Base-by-base conservation (phyloP, 2,797 vertebrate genomes). In the Chelon auratus region DNA sequence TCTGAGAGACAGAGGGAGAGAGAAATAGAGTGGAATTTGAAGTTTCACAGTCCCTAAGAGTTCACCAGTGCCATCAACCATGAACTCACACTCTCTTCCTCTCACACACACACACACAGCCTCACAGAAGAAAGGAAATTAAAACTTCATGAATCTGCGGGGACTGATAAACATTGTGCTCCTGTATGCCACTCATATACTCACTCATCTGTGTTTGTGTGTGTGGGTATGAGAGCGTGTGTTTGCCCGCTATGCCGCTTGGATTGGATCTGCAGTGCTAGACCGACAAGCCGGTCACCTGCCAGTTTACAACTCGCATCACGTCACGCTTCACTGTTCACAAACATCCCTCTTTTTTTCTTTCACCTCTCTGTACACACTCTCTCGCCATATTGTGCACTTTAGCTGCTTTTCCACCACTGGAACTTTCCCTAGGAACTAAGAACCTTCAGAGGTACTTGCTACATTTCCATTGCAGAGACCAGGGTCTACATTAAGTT, bases 231-330 rank as follows among this genome's bases (percentile, higher is more conserved):
- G 24, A 42, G 40, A 43, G 13, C 45, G 51, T 40, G 62, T 68
- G 68, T 72, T 68, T 72, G 5, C 59, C 58, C 60, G 68, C 77
- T 75, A 60, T 62, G 63, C 64, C 87, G 81, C 89, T 87, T 86
- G 67, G 59, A 72, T 75, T 74, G 75, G 62, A 77, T 75, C 78
- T 70, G 82, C 76, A 65, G 66, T 64, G 86, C 85, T 82, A 82
- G 71, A 86, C 82, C 85, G 77, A 75, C 80, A 85, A 83, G 76
- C 81, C 77, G 84, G 68, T 85, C 86, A 82, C 75, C 83, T 87
- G 81, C 84, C 83, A 82, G 77, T 80, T 85, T 79, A 84, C 85
- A 72, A 69, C 81, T 75, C 65, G 0, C 83, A 78, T 88, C 85
- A 45, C 22, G 54, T 58, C 12, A 70, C 22, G 72, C 84, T 85